Evolutionary conservation across 2,113 vertebrate species (phyloP).

Genomic region (Barbus barbus): DNA sequence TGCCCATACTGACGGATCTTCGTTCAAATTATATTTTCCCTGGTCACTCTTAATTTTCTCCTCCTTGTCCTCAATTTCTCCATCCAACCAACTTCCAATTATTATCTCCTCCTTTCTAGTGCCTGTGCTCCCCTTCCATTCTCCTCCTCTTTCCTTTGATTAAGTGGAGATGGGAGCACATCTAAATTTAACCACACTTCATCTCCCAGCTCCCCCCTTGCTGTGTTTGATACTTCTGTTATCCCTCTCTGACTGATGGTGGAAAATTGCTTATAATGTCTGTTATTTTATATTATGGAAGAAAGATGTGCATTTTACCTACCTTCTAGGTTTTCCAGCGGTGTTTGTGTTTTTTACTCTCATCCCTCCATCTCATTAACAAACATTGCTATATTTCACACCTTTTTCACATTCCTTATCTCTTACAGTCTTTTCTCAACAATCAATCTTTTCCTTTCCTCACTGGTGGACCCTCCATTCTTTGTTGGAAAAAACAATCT

Average conservation of each 20-base stretch:
- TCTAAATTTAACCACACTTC: conserved; percentile 46
- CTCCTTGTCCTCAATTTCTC: conserved; percentile 40
- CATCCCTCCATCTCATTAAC: background rate
- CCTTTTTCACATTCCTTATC: background rate
- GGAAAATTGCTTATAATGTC: background rate
- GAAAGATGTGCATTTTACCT: conserved; percentile 7
- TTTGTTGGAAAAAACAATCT: background rate
- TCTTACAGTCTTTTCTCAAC: background rate
- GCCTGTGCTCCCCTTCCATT: background rate
- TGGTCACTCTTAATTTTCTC: conserved; percentile 42
- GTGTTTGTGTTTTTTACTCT: background rate
- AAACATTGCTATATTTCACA: background rate
- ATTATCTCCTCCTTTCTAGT: conserved; percentile 55
- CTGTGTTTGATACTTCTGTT: conserved; percentile 9
- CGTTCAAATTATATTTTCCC: conserved; percentile 29
- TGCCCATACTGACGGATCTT: background rate
- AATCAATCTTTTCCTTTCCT: background rate
- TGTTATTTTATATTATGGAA: conserved; percentile 3
- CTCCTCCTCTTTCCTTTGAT: conserved; percentile 24
- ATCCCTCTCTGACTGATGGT: background rate
- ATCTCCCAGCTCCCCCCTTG: background rate
- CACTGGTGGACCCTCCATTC: background rate
- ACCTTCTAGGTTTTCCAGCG: background rate
- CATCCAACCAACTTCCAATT: conserved; percentile 44
- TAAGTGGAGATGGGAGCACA: conserved; percentile 40